Evolutionary conservation across 2,888 invertebrate species (phyloP), one percentile per base, ranked within the genome.

Genomic region (Calameuta idolon): DNA sequence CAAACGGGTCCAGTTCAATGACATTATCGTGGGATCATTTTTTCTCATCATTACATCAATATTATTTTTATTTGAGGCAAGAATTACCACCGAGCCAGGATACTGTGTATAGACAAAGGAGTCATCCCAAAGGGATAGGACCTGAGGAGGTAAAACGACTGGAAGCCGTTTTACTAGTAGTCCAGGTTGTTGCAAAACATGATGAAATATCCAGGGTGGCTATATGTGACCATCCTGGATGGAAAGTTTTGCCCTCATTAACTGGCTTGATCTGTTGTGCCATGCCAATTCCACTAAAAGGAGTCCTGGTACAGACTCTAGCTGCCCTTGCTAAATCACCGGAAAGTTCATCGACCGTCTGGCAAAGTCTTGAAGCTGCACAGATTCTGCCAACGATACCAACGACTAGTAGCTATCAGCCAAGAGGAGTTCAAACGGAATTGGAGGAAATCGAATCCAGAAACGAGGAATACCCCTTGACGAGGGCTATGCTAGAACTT

Each of bases 401-500:
- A 0, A 92, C 93, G 1, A 93, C 94, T 0, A 93, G 94, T 73
- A 93, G 93, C 83, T 95, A 94, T 83, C 94, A 95, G 82, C 94
- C 94, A 69, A 91, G 94, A 83, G 95, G 95, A 4, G 93, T 96
- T 76, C 94, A 96, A 92, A 96, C 96, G 0, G 99, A 99, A 92
- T 93, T 99, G 37, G 97, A 97, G 81, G 98, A 99, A 92, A 95
- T 98, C 78, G 99, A 99, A 91, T 95, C 97, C 9, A 94, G 98
- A 74, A 94, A 96, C 89, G 98, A 98, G 90, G 96, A 96, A 83
- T 99, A 97, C 92, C 97, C 97, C 0, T 92, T 99, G 80, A 97
- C 98, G 0, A 94, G 95, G 81, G 97, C 97, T 1, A 95, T 98
- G 90, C 92, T 99, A 11, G 92, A 94, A 76, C 93, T 98, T 12